These are phyloP conservation scores for Arctia plantaginis DNA, from an alignment of 2,888 invertebrate species.

Conservation along the genomic window DNA sequence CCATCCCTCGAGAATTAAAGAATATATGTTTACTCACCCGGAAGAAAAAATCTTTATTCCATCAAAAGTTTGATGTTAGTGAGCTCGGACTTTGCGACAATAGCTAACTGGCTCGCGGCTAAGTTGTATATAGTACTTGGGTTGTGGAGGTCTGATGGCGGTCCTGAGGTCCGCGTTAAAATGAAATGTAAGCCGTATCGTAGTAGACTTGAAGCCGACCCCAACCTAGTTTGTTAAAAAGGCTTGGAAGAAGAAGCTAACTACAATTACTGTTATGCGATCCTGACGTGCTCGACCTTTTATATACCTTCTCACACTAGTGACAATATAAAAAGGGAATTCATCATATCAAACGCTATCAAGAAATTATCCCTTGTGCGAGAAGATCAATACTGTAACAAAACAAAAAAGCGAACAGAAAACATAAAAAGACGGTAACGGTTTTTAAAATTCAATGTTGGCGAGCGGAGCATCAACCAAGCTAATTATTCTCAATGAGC, in stretches of 20 bases:
- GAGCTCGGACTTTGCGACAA: neutral
- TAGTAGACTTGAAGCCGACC: no score
- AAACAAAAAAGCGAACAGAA: neutral
- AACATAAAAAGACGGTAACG: neutral
- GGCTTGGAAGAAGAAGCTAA: no score
- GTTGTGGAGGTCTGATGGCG: no score
- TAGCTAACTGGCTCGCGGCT: neutral
- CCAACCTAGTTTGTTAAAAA: no score
- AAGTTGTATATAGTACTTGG: no score
- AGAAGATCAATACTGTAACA: neutral
- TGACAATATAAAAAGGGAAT: neutral
- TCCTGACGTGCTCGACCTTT: neutral
- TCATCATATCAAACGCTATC: neutral
- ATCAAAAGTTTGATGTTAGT: no score
- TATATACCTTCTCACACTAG: neutral
- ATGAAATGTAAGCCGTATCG: no score
- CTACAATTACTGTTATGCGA: no score
- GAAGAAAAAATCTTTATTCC: neutral
- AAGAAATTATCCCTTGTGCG: neutral
- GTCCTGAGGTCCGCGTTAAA: no score
- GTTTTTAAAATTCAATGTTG: neutral
- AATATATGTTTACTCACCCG: neutral
- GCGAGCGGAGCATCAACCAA: neutral
- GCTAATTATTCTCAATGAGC: conserved; percentile 10
- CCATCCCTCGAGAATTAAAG: no score